A percentile compares a stretch with the other conserved stretches of the same genome.
Conservation (phyloP, 1,140 invertebrate species). For the Fopius arisanus region DNA sequence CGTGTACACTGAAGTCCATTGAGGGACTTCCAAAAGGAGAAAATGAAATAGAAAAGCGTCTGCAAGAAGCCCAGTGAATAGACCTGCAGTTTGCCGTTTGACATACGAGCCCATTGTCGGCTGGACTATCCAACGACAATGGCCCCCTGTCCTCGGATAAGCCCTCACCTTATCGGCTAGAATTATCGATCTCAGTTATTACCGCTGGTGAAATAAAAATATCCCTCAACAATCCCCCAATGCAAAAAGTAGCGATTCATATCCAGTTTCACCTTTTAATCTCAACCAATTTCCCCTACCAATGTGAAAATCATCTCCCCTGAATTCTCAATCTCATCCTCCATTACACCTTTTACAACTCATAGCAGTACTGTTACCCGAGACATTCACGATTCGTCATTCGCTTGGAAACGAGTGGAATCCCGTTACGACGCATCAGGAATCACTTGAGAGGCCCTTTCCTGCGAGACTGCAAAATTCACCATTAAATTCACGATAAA, state of each 20-base stretch:
- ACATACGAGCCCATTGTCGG: not conserved
- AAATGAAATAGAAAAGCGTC: not conserved
- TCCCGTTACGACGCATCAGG: not conserved
- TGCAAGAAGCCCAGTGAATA: not conserved
- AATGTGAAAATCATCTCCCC: not conserved
- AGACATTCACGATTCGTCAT: not conserved
- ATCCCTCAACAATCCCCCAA: too few species aligned
- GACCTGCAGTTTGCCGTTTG: not conserved
- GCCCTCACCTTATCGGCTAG: not conserved
- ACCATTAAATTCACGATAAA: too few species aligned
- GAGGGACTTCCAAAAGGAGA: not conserved
- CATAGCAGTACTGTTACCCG: not conserved
- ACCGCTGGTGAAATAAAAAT: not conserved
- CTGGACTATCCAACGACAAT: not conserved
- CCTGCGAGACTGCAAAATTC: not conserved
- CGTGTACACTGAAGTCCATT: not conserved
- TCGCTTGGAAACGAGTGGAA: not conserved
- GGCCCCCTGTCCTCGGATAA: not conserved
- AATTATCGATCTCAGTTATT: not conserved
- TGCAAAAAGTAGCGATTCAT: too few species aligned
- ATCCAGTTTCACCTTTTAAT: too few species aligned
- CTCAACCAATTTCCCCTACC: too few species aligned
- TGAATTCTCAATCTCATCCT: not conserved
- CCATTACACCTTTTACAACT: not conserved
- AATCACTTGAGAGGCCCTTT: not conserved